Conservation (phyloP, 2,888 invertebrate genomes). For the Leptinotarsa peninsularis region DNA sequence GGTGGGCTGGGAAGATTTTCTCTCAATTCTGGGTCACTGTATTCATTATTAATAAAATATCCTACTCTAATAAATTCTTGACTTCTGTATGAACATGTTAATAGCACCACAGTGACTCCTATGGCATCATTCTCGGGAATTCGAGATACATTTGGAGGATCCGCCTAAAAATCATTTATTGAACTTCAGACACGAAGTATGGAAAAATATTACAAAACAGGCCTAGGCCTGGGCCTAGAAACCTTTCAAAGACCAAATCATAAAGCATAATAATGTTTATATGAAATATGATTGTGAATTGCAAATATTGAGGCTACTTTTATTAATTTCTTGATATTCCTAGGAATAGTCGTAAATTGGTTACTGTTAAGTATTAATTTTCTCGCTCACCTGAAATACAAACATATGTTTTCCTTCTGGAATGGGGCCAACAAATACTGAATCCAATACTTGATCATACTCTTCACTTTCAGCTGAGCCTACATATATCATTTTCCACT, state of each 20-base stretch:
- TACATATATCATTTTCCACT: conserved; percentile 99
- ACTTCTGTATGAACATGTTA: conserved; percentile 90
- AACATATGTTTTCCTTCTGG: conserved; percentile 97
- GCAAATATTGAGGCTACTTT: no score
- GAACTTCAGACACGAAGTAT: background rate
- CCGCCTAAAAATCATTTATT: conserved; percentile 74
- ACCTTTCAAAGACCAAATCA: no score
- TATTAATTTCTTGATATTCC: no score
- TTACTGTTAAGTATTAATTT: background rate
- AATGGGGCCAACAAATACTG: conserved; percentile 97
- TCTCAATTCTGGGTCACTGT: conserved; percentile 89
- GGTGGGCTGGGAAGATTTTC: conserved; percentile 96
- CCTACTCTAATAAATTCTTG: conserved; percentile 98
- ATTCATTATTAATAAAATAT: conserved; percentile 98
- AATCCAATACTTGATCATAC: conserved; percentile 95
- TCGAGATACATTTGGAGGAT: conserved; percentile 92
- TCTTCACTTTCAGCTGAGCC: conserved; percentile 98
- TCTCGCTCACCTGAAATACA: conserved; percentile 82
- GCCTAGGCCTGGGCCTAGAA: no score
- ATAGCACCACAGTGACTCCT: conserved; percentile 96
- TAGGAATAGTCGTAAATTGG: no score
- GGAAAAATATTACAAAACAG: background rate
- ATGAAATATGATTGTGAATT: no score
- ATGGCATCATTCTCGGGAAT: conserved; percentile 97
- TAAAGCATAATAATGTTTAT: no score